Base-by-base conservation (phyloP, 2,113 vertebrate species). In the Columbina picui region DNA sequence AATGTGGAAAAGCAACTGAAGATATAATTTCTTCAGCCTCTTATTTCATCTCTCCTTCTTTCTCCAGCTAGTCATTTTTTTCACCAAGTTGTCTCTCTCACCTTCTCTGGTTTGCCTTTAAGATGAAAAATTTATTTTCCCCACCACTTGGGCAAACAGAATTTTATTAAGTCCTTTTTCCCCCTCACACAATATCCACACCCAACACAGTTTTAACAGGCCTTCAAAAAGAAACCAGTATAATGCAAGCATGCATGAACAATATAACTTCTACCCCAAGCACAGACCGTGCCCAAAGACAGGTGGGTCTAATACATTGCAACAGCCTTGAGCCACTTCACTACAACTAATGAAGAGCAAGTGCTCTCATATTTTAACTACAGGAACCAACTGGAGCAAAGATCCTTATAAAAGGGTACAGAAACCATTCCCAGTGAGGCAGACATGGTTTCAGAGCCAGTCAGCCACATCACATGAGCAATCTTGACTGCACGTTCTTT, bases 401-500 rank as follows among this genome's bases (percentile, higher is more conserved):
- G 74, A 14, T 11, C 26, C 30, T 74, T 21, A 32, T 16, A 39
- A 30, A 73, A 52, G 45, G 49, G 12, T 56, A 27, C n/a, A 87
- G 78, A 84, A 75, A 36, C 14, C 6, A 15, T 52, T 78, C 32
- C 56, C 39, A 52, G 38, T 0, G 7, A 73, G 23, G n/a, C 49
- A 45, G 26, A 43, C 9, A 39, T 4, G 12, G 29, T 29, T 45
- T 71, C 53, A 60, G 59, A 39, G 29, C 12, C 60, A 69, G 15
- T 25, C 27, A 84, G 57, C 49, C 81, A 3, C 2, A 2, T 8
- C 63, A 17, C 1, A 22, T 0, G 0, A 73, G 34, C 63, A 17
- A 27, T 18, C 25, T n/a, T 45, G 16, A 4, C 39, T 30, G 27
- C n/a, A 17, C 7, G 1, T 17, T 21, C 7, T 79, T 25, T 10